Base-by-base conservation (phyloP, 1,140 invertebrate genomes). In the Pseudomyrmex dendroicus region DNA sequence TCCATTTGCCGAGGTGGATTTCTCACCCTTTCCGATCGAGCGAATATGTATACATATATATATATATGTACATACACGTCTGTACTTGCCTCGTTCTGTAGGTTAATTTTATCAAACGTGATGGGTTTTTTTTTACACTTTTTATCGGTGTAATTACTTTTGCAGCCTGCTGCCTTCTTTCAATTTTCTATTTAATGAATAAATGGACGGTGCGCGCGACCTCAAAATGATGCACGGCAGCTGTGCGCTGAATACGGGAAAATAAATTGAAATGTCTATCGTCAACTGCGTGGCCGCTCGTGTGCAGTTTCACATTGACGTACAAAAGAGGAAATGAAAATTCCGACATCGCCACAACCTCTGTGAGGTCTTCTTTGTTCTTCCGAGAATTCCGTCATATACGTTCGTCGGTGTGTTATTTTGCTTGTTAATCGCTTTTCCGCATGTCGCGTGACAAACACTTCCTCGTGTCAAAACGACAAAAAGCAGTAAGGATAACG, bases 221-320 rank as follows among this genome's bases (percentile, higher is more conserved):
- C 54, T 70, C 54, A 57, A 59, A 80, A 70, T 59, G 72, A 72
- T 80, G n/a, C n/a, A 17, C 20, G 12, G 22, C 13, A 80, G 54
- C 15, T 35, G 46, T 8, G 20, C 56, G 54, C 44, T 35, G 46
- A 72, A 80, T 70, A 59, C 7, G 22, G 54, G 13, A 13, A 48
- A 50, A 70, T 80, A 80, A 80, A 80, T 72, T 72, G 20, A 59
- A 72, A 80, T 72, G 59, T 80, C 54, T 80, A 22, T 70, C 17
- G 44, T 70, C 57, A 80, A 50, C 44, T 8, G 15, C 12, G 15
- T 7, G 20, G n/a, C n/a, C 59, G 48, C 12, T 57, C 5, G 35
- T 35, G 35, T 35, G 22, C 17, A 22, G 76, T n/a, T 70, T 70
- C 22, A 59, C 22, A 59, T 67, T 59, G 54, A 80, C 12, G 44